Evolutionary conservation across 2,888 invertebrate genomes (phyloP).

Genomic region (Zeuzera pyrina): DNA sequence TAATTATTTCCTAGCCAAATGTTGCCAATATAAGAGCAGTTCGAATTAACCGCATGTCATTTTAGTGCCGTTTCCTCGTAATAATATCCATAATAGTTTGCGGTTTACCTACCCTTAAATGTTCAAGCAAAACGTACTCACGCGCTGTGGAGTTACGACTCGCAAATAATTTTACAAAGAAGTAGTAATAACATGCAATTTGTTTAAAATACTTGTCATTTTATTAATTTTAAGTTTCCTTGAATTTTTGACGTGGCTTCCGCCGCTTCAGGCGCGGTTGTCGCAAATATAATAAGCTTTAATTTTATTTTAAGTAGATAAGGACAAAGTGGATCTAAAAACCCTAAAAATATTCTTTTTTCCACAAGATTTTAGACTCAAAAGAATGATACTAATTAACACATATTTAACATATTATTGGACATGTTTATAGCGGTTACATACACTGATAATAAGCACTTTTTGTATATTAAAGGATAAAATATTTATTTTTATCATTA

Average conservation of each 20-base stretch:
- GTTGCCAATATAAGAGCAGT: no score
- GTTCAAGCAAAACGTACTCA: slow-evolving; percentile 37
- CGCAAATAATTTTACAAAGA: slow-evolving; percentile 39
- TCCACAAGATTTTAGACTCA: no score
- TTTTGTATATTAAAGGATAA: no score
- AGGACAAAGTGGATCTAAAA: no score
- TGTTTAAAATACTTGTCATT: slow-evolving; percentile 25
- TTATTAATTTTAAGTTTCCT: slow-evolving; percentile 18
- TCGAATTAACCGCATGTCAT: slow-evolving; percentile 37
- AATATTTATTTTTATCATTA: no score
- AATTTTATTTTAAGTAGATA: no score
- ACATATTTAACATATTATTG: no score
- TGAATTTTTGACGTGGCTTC: slow-evolving; percentile 3
- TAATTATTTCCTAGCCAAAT: no score
- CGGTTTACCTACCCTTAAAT: slow-evolving; percentile 46
- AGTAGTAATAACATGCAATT: slow-evolving; percentile 33
- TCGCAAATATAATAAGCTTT: neutral
- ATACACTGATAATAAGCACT: no score
- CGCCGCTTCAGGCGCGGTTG: slow-evolving; percentile 1
- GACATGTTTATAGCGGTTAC: no score
- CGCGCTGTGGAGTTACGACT: slow-evolving; percentile 28
- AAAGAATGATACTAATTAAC: no score
- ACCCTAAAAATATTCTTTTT: no score
- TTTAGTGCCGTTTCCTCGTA: slow-evolving; percentile 34
- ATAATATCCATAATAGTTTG: slow-evolving; percentile 43